Percentiles rank a stretch among this genome's conserved stretches.
Evolutionary conservation across 2,113 vertebrate species (phyloP).

Genomic region (Procavia capensis): DNA sequence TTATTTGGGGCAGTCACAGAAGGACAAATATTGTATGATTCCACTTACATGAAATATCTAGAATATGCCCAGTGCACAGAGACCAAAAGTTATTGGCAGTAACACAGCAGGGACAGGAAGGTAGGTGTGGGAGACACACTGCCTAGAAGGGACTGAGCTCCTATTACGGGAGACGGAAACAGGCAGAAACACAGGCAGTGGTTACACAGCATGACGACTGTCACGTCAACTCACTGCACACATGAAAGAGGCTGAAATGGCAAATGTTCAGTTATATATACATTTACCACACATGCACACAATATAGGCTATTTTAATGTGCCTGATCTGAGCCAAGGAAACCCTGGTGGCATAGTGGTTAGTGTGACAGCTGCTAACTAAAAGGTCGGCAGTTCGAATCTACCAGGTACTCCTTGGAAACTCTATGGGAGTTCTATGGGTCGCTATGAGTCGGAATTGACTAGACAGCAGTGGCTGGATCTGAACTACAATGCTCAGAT

Average conservation of each 20-base stretch:
- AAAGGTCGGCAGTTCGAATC: no score
- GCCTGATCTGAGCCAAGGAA: not conserved
- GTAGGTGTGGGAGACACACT: not conserved
- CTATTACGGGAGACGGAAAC: no score
- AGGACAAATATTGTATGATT: not conserved
- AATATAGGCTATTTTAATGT: not conserved
- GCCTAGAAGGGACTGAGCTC: not conserved
- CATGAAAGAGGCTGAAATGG: not conserved
- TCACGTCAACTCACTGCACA: not conserved
- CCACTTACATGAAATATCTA: not conserved
- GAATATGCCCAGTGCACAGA: not conserved
- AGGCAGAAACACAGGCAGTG: not conserved
- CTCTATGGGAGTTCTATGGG: no score
- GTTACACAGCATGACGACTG: not conserved
- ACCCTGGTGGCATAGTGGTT: no score
- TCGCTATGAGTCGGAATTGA: no score
- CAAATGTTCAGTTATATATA: not conserved
- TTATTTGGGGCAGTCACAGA: not conserved
- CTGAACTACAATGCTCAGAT: not conserved
- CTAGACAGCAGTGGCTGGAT: no score
- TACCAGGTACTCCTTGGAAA: no score
- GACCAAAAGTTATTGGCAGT: not conserved
- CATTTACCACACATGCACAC: not conserved
- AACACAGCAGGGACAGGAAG: not conserved
- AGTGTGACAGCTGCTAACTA: no score